Percentiles rank a stretch among this genome's conserved stretches.
Evolutionary conservation across 2,888 invertebrate genomes (phyloP).

Genomic region (Tachystola acroxantha): DNA sequence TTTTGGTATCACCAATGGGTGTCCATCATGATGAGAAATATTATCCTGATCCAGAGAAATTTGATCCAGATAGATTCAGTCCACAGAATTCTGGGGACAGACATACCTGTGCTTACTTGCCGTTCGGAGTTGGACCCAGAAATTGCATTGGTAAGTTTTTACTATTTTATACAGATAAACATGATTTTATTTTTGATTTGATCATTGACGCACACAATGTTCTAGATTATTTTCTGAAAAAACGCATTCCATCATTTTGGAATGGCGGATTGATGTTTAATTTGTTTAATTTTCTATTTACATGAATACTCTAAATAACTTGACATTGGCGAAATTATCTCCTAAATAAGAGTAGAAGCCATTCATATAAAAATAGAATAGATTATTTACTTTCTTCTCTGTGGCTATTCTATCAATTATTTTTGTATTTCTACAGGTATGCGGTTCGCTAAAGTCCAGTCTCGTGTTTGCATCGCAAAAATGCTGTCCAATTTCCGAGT

Average conservation of each 20-base stretch:
- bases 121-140: conserved; percentile 22
- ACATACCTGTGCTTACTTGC: conserved; percentile 16
- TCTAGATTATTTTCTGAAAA: too few relatives aligned
- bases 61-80: conserved; percentile 32
- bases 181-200: too few relatives aligned
- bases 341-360: too few relatives aligned
- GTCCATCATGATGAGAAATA: conserved; percentile 52
- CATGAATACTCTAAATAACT: too few relatives aligned
- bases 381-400: too few relatives aligned
- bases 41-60: conserved; percentile 30
- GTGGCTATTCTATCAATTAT: too few relatives aligned
- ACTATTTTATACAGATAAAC: background rate
- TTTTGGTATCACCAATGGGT: conserved; percentile 32
- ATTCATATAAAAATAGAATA: too few relatives aligned
- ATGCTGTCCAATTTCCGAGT: background rate
- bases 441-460: background rate
- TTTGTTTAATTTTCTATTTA: too few relatives aligned
- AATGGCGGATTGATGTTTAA: too few relatives aligned
- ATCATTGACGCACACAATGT: too few relatives aligned
- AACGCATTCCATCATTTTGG: too few relatives aligned
- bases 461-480: background rate
- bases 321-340: too few relatives aligned
- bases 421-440: background rate
- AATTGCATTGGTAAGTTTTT: conserved; percentile 17
- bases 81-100: conserved; percentile 17